Evolutionary conservation across 1,140 invertebrate species (phyloP).

Genomic region (Schlechtendalia chinensis): DNA sequence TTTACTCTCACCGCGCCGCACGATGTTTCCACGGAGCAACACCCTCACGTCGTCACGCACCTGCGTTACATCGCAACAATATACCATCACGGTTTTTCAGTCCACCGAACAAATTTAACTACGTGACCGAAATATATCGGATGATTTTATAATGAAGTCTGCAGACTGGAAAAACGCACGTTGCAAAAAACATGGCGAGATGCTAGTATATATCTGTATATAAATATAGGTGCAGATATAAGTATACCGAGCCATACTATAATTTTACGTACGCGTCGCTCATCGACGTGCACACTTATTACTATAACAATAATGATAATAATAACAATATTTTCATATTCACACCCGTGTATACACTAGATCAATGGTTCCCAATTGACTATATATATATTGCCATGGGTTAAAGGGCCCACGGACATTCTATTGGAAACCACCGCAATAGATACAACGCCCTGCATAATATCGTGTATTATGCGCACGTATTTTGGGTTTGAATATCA

Average conservation of each 20-base stretch:
- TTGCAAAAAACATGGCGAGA: too few species aligned
- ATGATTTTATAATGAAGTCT: slow-evolving; percentile 34
- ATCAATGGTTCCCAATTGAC: too few species aligned
- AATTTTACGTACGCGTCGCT: background rate
- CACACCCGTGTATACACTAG: too few species aligned
- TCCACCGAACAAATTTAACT: slow-evolving; percentile 47
- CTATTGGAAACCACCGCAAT: background rate
- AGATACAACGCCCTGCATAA: too few species aligned
- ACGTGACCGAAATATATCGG: slow-evolving; percentile 46
- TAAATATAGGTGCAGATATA: background rate
- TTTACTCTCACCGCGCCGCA: background rate
- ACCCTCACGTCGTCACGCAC: background rate
- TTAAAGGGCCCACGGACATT: too few species aligned
- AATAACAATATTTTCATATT: background rate
- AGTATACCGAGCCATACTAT: background rate
- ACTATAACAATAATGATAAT: background rate
- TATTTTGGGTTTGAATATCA: background rate
- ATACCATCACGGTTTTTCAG: slow-evolving; percentile 26
- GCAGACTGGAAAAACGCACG: slow-evolving; percentile 32
- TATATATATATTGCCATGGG: too few species aligned
- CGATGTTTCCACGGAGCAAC: background rate
- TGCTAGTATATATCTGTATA: too few species aligned
- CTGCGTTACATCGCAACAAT: background rate
- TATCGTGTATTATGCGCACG: background rate
- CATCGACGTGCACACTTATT: background rate